Evolutionary conservation across 2,113 vertebrate genomes (phyloP).

Genomic region (Carettochelys insculpta): DNA sequence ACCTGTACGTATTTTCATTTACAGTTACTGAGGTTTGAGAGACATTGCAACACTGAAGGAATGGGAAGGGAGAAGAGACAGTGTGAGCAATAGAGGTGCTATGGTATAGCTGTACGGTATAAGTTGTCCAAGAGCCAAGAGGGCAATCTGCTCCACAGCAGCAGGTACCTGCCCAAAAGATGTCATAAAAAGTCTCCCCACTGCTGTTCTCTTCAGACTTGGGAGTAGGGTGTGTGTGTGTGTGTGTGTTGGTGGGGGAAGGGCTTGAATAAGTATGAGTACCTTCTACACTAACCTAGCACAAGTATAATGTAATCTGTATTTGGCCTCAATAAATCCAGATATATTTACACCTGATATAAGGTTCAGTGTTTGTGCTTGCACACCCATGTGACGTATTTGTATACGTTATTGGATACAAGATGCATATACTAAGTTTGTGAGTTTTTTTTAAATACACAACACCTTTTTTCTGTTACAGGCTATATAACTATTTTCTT

Average conservation of each 20-base stretch:
- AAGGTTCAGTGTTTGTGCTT: slow-evolving; percentile 5
- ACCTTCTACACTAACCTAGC: background rate
- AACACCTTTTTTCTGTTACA: slow-evolving; percentile 50
- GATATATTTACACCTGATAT: slow-evolving; percentile 32
- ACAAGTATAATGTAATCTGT: too few species aligned
- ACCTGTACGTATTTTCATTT: slow-evolving; percentile 34
- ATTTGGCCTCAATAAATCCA: slow-evolving; percentile 20
- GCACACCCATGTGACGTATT: background rate
- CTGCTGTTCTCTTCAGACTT: background rate
- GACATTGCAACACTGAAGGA: background rate
- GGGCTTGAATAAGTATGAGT: background rate
- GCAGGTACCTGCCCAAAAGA: background rate
- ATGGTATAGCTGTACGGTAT: background rate
- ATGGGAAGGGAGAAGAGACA: background rate
- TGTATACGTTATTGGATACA: slow-evolving; percentile 25
- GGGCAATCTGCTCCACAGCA: background rate
- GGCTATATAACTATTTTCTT: slow-evolving; percentile 55
- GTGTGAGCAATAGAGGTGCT: background rate
- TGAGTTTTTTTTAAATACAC: background rate
- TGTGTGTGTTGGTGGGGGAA: too few species aligned
- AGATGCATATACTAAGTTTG: slow-evolving; percentile 3
- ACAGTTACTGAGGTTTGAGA: background rate
- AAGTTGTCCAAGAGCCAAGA: background rate
- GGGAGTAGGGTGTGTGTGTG: too few species aligned
- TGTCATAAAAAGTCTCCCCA: background rate